These are phyloP conservation scores for Cryptophagus acutangulus DNA, from an alignment of 2,888 invertebrate species.

Conservation along the genomic window DNA sequence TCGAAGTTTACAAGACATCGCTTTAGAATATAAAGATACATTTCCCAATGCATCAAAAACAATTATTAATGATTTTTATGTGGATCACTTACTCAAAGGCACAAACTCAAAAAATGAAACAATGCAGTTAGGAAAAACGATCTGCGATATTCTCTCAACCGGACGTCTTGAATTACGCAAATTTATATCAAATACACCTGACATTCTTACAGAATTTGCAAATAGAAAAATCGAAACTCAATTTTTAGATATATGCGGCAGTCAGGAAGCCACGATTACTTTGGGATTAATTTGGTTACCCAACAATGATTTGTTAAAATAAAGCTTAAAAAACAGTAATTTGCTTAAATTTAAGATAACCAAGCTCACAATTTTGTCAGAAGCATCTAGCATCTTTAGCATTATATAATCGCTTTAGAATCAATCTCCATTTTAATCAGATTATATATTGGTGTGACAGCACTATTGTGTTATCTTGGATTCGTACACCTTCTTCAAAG, in stretches of 20 bases:
- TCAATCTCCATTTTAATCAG: background rate
- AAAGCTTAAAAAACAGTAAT: background rate
- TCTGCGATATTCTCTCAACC: background rate
- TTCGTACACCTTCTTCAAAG: constrained; percentile 10
- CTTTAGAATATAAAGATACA: background rate
- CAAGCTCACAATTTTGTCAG: constrained; percentile 12
- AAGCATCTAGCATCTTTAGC: constrained; percentile 14
- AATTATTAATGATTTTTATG: too few species aligned
- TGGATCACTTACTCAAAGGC: constrained; percentile 15
- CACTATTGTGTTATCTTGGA: constrained; percentile 18
- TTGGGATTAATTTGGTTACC: constrained; percentile 7
- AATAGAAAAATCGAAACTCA: background rate
- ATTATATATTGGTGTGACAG: constrained; percentile 27
- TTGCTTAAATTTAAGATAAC: background rate
- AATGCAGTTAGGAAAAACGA: background rate
- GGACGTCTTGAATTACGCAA: constrained; percentile 11
- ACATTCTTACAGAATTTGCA: background rate
- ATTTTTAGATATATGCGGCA: constrained; percentile 1
- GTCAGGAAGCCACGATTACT: constrained; percentile 12
- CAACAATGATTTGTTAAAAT: background rate
- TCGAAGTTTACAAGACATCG: constrained; percentile 4
- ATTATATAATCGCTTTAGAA: too few species aligned
- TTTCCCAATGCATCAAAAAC: background rate
- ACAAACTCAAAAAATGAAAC: constrained; percentile 4
- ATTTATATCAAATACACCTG: constrained; percentile 11